phyloP scores from a whole-genome alignment of 1,140 invertebrate genomes.

The Trissolcus basalis region DNA sequence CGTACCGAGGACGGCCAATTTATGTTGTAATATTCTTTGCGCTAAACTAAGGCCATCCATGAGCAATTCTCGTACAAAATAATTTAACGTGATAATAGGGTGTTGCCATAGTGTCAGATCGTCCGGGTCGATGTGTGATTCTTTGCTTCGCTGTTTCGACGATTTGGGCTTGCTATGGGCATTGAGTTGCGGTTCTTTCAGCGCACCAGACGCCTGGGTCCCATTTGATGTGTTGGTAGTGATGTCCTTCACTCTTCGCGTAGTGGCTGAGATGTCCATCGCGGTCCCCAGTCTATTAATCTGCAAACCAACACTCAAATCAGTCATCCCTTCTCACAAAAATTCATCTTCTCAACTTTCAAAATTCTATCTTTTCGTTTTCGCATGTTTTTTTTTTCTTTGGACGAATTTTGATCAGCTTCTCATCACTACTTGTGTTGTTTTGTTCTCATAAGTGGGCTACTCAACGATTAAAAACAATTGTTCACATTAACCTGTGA shows the following conservation, averaged over 20 bases:
- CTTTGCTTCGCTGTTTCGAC: slow-evolving; percentile 52
- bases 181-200: slow-evolving; percentile 47
- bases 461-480: background rate
- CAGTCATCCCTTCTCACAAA: no score
- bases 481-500: slow-evolving; percentile 14
- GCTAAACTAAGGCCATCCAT: slow-evolving; percentile 79
- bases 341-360: no score
- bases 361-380: no score
- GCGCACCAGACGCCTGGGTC: slow-evolving; percentile 60
- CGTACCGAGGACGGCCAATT: slow-evolving; percentile 68
- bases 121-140: slow-evolving; percentile 74
- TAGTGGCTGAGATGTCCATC: slow-evolving; percentile 66
- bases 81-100: slow-evolving; percentile 89
- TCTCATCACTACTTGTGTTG: background rate
- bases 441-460: background rate
- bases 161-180: slow-evolving; percentile 46
- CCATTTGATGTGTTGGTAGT: slow-evolving; percentile 66
- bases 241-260: slow-evolving; percentile 67
- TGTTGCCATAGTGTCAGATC: slow-evolving; percentile 90
- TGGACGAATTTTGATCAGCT: background rate
- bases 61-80: slow-evolving; percentile 87
- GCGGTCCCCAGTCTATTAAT: slow-evolving; percentile 64
- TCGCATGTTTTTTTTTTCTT: no score
- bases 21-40: slow-evolving; percentile 73
- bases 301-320: slow-evolving; percentile 54